Evolutionary conservation across 2,888 invertebrate genomes (phyloP), one percentile per base, ranked within the genome.

Genomic region (Torymus aiolomorphi): DNA sequence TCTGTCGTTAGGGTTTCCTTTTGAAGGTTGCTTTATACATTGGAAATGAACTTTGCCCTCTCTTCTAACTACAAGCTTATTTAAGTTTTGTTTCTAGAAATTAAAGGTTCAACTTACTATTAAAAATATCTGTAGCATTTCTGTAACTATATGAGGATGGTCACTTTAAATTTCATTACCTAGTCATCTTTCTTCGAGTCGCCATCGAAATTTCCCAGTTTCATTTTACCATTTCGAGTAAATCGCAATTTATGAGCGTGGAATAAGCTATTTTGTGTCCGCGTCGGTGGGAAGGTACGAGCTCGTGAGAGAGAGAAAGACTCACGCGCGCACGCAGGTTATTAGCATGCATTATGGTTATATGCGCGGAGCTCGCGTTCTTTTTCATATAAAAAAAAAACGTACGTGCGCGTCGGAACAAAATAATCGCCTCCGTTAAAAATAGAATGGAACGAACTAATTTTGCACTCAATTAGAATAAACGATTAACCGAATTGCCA

Each of bases 341-440:
- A 77, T 82, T 82, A 82, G 67, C 80, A 82, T 82, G 80, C 65
- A 75, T 82, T 80, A 82, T 73, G 74, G 56, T 67, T 77, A 73
- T 79, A 61, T 20, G 67, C 51, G 74, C 75, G 57, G 42, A 5
- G 42, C 42, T 42, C 42, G 42, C 42, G 42, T 42, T 42, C 67
- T 74, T 81, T 67, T 20, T 20, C 20, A 20, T 51, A 76, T 67
- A 76, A 69, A 72, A 78, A 76, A 76, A 75, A 81, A 56, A 62
- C 11, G 31, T 57, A 49, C n/a, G 59, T 57, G 70, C n/a, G 65
- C 66, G 67, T 65, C 63, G 18, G 76, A 75, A 76, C 67, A 76
- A 78, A 56, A 20, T 51, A 63, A 10, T 42, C 57, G 13, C 18
- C 52, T 66, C 57, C 52, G 42, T 59, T 62, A 52, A 81, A 78